Conservation (phyloP, 1,140 invertebrate species). For the Anadara kagoshimensis region DNA sequence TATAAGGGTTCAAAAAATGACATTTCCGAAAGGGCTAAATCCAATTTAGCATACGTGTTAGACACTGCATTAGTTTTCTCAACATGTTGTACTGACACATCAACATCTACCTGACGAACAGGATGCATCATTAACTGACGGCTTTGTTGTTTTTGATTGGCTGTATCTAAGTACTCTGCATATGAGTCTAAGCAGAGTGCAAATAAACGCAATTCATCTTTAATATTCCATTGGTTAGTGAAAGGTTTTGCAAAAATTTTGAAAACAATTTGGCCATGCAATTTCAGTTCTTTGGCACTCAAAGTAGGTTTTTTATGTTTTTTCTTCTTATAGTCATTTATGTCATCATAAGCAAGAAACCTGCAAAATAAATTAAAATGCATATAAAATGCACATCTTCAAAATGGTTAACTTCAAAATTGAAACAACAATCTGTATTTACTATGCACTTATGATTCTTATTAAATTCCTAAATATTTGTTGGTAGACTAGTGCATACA, state of each 20-base stretch:
- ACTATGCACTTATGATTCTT: too few relatives aligned
- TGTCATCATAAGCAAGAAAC: conserved; percentile 4
- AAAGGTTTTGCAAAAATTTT: too few relatives aligned
- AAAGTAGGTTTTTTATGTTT: too few relatives aligned
- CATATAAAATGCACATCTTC: too few relatives aligned
- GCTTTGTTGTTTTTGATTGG: conserved; percentile 25
- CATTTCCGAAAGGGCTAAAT: conserved; percentile 10
- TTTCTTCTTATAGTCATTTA: conserved; percentile 14
- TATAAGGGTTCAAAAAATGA: conserved; percentile 4
- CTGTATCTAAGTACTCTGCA: conserved; percentile 29
- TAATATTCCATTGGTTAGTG: too few relatives aligned
- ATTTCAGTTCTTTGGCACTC: too few relatives aligned
- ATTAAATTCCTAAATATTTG: too few relatives aligned
- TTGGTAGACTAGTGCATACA: too few relatives aligned
- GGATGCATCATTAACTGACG: conserved; percentile 15
- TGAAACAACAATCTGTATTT: too few relatives aligned
- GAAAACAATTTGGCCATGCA: too few relatives aligned
- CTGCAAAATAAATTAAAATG: too few relatives aligned
- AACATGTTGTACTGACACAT: conserved; percentile 15
- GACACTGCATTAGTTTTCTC: not conserved
- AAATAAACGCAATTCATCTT: conserved; percentile 3
- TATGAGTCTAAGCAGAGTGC: not conserved
- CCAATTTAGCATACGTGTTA: not conserved
- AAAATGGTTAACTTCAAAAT: too few relatives aligned
- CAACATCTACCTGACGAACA: not conserved